Evolutionary conservation across 2,888 invertebrate species (phyloP).

Genomic region (Lithophane semibrunnea): DNA sequence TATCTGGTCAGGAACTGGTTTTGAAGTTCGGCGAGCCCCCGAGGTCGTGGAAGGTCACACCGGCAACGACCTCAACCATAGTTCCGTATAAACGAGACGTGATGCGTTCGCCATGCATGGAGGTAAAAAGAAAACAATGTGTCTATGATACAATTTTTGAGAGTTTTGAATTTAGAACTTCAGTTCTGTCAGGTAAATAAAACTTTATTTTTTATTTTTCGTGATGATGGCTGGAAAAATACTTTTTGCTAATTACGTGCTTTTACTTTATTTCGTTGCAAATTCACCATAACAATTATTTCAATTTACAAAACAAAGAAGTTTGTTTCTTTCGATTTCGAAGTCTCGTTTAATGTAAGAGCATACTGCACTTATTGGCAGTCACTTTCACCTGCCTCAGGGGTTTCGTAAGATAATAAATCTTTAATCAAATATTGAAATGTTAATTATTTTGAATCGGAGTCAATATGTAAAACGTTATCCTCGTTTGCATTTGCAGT

Average conservation of each 20-base stretch:
- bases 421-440: constrained; percentile 26
- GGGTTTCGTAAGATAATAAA: constrained; percentile 13
- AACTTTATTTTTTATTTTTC: too few species aligned
- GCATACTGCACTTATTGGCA: constrained; percentile 6
- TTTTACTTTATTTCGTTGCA: background rate
- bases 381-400: constrained; percentile 38
- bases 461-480: constrained; percentile 3
- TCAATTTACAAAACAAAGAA: background rate
- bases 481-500: background rate
- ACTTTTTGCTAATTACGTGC: too few species aligned
- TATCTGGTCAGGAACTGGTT: constrained; percentile 55
- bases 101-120: constrained; percentile 34
- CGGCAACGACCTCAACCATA: constrained; percentile 70
- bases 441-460: constrained; percentile 20
- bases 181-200: background rate
- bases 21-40: constrained; percentile 59
- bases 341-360: background rate
- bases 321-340: background rate
- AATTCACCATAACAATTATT: background rate
- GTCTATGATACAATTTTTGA: constrained; percentile 1
- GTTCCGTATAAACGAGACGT: constrained; percentile 55
- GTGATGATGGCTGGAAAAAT: too few species aligned
- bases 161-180: background rate
- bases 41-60: constrained; percentile 71
- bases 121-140: constrained; percentile 7